Base-by-base conservation (phyloP, 1,140 invertebrate genomes). In the Gryon sp. region DNA sequence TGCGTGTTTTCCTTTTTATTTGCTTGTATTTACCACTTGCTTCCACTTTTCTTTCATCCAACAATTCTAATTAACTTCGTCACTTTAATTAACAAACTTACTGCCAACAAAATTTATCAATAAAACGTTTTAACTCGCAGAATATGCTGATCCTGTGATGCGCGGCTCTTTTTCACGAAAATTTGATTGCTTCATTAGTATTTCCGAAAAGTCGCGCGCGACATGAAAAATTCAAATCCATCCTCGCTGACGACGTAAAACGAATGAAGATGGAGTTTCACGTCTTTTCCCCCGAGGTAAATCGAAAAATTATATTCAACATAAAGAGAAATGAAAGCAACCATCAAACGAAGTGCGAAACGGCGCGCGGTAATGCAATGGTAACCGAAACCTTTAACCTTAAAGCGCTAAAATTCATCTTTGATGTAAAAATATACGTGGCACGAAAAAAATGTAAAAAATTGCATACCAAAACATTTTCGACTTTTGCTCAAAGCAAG, bases 371-470 rank as follows among this genome's bases (percentile, higher is more conserved):
- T 69, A 62, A 63, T 68, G 55, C 41, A 68, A 60, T 55, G 48
- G 36, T 59, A 73, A 73, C 41, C 50, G 43, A 73, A 75, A 68
- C 55, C 40, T 62, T 60, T 55, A 70, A 34, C 53, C 62, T 19
- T 14, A 63, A 62, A 62, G 55, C 34, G 28, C 19, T n/a, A 43
- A 59, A 65, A 57, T 57, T 59, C 52, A 53, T 53, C 62, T 68
- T 62, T 60, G 63, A 75, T 62, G 48, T 68, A 22, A 41, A 68
- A 63, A 68, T n/a, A n/a, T 53, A 66, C 52, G 50, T 43, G 55
- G 9, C 12, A 46, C 30, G 45, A 52, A 66, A 75, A 70, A 70
- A 48, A 52, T 14, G 32, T 15, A 12, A 15, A 14, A 40, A 66
- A 66, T 20, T 34, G n/a, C 16, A 19, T n/a, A n/a, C n/a, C n/a